phyloP scores from a whole-genome alignment of 2,888 invertebrate species.

The Heteromyza rotundicornis region DNA sequence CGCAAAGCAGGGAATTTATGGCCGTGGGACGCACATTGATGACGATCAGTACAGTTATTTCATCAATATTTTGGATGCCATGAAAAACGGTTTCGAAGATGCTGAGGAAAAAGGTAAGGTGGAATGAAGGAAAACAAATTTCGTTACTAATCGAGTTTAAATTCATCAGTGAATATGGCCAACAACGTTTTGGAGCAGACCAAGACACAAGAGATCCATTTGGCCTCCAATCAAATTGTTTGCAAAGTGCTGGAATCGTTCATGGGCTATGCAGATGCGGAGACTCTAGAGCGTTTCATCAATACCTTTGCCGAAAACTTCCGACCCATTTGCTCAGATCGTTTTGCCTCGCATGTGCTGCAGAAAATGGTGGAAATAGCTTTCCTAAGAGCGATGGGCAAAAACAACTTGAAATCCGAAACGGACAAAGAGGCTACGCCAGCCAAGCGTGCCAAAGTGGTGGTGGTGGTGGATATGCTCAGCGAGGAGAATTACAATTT shows the following conservation, averaged over 20 bases:
- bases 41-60: constrained; percentile 80
- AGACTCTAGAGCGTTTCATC: constrained; percentile 70
- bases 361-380: constrained; percentile 68
- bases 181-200: constrained; percentile 80
- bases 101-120: constrained; percentile 75
- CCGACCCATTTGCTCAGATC: constrained; percentile 75
- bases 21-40: constrained; percentile 74
- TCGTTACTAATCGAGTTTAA: not conserved
- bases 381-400: constrained; percentile 50
- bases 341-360: constrained; percentile 80
- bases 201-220: constrained; percentile 72
- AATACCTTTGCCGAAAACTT: constrained; percentile 70
- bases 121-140: not conserved
- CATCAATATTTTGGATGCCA: constrained; percentile 74
- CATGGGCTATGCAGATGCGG: constrained; percentile 71
- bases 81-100: constrained; percentile 71
- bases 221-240: constrained; percentile 80
- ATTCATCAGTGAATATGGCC: constrained; percentile 64
- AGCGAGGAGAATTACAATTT: constrained; percentile 54
- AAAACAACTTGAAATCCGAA: constrained; percentile 24
- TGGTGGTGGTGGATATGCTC: constrained; percentile 38
- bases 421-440: constrained; percentile 35
- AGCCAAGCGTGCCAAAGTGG: constrained; percentile 47
- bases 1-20: constrained; percentile 75
- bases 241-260: constrained; percentile 79